Evolutionary conservation across 2,113 vertebrate species (phyloP).

Genomic region (Sminthopsis crassicaudata): DNA sequence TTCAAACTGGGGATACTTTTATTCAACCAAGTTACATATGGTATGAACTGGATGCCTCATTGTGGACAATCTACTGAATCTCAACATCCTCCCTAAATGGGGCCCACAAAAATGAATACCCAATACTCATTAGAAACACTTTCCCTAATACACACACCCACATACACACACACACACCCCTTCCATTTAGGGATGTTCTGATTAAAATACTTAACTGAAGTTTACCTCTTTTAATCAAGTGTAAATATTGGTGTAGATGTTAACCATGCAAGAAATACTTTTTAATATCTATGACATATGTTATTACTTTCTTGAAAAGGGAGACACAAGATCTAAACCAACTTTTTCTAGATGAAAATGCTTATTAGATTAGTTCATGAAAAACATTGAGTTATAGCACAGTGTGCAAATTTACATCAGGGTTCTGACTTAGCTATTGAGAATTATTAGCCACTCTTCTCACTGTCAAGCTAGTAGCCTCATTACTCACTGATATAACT

Average conservation of each 20-base stretch:
- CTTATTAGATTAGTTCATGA: neutral
- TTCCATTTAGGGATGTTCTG: neutral
- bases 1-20: neutral
- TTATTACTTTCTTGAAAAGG: conserved; percentile 3
- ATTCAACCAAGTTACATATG: neutral
- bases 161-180: too few species aligned
- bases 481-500: neutral
- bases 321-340: neutral
- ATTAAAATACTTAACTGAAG: conserved; percentile 24
- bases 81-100: too few species aligned
- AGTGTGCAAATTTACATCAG: neutral
- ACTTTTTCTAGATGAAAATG: conserved; percentile 1
- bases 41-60: neutral
- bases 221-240: conserved; percentile 27
- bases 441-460: neutral
- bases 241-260: conserved; percentile 2
- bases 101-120: neutral
- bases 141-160: neutral
- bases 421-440: neutral
- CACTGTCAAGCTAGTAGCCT: neutral
- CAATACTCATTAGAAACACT: neutral
- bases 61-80: neutral
- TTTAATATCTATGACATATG: neutral
- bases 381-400: neutral
- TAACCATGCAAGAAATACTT: conserved; percentile 11